These are phyloP conservation scores for Lochmaea capreae DNA, from an alignment of 2,888 invertebrate genomes.

Conservation along the genomic window DNA sequence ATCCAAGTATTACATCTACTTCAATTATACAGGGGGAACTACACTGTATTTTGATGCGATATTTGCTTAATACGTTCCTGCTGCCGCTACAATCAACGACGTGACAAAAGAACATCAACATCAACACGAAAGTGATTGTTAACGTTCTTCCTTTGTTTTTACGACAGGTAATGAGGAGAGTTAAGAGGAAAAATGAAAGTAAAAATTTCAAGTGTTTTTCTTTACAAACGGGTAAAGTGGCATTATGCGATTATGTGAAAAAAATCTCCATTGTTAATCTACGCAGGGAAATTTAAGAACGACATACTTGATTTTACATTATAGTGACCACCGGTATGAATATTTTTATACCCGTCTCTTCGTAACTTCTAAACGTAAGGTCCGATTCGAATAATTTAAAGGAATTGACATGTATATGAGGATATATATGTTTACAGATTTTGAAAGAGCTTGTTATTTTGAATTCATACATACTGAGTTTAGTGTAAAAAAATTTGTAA, in stretches of 20 bases:
- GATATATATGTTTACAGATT: too few relatives aligned
- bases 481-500: too few relatives aligned
- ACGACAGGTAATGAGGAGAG: constrained; percentile 17
- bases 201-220: constrained; percentile 13
- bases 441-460: too few relatives aligned
- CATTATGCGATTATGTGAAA: not conserved
- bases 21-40: too few relatives aligned
- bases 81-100: constrained; percentile 38
- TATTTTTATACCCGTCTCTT: too few relatives aligned
- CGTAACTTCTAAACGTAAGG: too few relatives aligned
- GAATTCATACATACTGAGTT: too few relatives aligned
- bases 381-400: too few relatives aligned
- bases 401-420: too few relatives aligned
- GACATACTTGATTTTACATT: not conserved
- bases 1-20: too few relatives aligned
- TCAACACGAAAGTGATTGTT: constrained; percentile 43
- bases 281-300: not conserved
- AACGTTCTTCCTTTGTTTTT: constrained; percentile 36
- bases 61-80: constrained; percentile 1
- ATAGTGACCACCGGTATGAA: not conserved
- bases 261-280: not conserved
- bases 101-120: constrained; percentile 48
- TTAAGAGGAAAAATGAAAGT: constrained; percentile 15
- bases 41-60: too few relatives aligned
- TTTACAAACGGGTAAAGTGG: constrained; percentile 2